phyloP scores from a whole-genome alignment of 1,140 invertebrate genomes.

The Nephila pilipes region DNA sequence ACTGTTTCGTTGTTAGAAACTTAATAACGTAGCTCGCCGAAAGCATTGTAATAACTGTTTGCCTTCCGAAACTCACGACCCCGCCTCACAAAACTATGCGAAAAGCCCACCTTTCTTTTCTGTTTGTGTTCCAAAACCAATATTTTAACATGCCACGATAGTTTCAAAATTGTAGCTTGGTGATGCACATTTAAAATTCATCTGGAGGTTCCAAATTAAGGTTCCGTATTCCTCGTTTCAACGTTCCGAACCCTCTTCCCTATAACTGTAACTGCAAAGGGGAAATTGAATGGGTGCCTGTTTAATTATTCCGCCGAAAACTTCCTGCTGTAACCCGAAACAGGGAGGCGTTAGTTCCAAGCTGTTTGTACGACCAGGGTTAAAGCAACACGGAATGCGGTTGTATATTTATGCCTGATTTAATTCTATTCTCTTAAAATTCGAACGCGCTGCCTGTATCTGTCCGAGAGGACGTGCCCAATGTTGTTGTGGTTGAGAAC shows the following conservation, averaged over 20 bases:
- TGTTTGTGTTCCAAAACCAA: not conserved
- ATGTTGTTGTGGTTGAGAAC: not conserved
- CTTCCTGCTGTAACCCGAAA: not conserved
- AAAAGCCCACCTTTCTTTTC: not conserved
- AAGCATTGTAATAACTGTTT: not conserved
- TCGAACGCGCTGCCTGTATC: not conserved
- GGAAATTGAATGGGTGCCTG: not conserved
- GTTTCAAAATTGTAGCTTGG: not conserved
- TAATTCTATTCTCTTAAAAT: constrained; percentile 31
- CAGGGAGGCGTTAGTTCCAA: not conserved
- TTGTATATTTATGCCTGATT: constrained; percentile 26
- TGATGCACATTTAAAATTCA: not conserved
- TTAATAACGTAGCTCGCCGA: not conserved
- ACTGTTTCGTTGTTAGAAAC: too few relatives aligned
- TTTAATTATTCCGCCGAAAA: constrained; percentile 34
- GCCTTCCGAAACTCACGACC: not conserved
- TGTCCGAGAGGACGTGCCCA: not conserved
- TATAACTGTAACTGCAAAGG: not conserved
- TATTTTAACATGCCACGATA: not conserved
- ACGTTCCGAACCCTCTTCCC: not conserved
- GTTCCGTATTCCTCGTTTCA: not conserved
- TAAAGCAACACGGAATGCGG: not conserved
- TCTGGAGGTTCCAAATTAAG: not conserved
- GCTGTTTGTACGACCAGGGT: not conserved
- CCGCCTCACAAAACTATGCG: not conserved